phyloP scores from a whole-genome alignment of 2,888 invertebrate species.

The Lacanobia oleracea region DNA sequence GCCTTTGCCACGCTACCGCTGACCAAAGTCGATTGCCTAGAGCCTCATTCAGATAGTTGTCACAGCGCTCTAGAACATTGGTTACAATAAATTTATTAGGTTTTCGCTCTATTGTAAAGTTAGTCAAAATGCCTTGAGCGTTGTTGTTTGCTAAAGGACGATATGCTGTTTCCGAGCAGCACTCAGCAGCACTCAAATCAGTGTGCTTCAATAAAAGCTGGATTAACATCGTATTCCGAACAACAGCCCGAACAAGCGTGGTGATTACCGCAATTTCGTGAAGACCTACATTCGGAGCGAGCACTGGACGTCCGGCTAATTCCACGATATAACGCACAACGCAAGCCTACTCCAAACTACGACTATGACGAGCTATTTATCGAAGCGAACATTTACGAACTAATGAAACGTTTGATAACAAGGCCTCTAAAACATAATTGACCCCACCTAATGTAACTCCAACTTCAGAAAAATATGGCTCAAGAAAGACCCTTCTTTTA shows the following conservation, averaged over 20 bases:
- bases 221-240: constrained; percentile 38
- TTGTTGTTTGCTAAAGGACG: background rate
- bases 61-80: too few species aligned
- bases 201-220: constrained; percentile 35
- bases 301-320: constrained; percentile 36
- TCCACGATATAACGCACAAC: constrained; percentile 33
- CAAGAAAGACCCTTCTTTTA: constrained; percentile 40
- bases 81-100: too few species aligned
- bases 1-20: too few species aligned
- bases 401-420: constrained; percentile 43
- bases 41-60: too few species aligned
- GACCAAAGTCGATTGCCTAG: too few species aligned
- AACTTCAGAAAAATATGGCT: constrained; percentile 40
- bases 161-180: background rate
- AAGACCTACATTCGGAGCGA: constrained; percentile 31
- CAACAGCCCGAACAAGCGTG: constrained; percentile 26
- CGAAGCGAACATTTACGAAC: constrained; percentile 15
- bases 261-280: constrained; percentile 40
- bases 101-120: too few species aligned
- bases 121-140: too few species aligned
- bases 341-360: constrained; percentile 12
- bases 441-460: constrained; percentile 48
- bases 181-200: constrained; percentile 28
- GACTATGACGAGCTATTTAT: constrained; percentile 44
- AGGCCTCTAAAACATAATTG: constrained; percentile 39